A percentile compares a stretch with the other conserved stretches of the same genome.
Conservation (phyloP, 1,140 invertebrate species). For the Prorops nasuta region DNA sequence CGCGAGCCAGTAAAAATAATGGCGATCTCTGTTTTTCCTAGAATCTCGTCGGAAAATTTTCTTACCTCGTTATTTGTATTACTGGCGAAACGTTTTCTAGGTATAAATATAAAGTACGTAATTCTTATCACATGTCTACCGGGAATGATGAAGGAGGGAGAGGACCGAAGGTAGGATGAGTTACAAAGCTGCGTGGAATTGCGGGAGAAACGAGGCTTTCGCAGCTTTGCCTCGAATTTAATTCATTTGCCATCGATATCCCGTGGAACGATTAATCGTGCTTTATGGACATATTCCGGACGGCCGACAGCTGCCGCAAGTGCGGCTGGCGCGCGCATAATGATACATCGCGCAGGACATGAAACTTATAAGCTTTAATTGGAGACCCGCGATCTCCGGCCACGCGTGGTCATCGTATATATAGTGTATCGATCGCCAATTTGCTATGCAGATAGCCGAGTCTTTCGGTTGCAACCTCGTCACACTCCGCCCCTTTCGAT, state of each 20-base stretch:
- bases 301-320: constrained; percentile 25
- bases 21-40: no score
- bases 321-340: constrained; percentile 25
- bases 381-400: constrained; percentile 22
- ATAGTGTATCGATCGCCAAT: constrained; percentile 37
- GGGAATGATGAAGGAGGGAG: no score
- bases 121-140: no score
- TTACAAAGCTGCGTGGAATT: not conserved
- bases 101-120: no score
- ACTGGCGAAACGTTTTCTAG: no score
- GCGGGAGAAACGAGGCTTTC: not conserved
- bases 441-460: constrained; percentile 33
- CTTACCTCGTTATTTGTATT: no score
- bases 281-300: not conserved
- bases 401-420: constrained; percentile 21
- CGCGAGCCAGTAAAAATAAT: no score
- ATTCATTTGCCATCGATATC: no score
- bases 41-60: no score
- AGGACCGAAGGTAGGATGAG: not conserved
- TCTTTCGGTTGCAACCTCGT: constrained; percentile 22
- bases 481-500: constrained; percentile 26
- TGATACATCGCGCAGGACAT: constrained; percentile 36
- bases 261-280: not conserved
- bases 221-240: not conserved
- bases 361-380: constrained; percentile 40